phyloP scores from a whole-genome alignment of 2,797 vertebrate genomes.

The Chrysocyon brachyurus region DNA sequence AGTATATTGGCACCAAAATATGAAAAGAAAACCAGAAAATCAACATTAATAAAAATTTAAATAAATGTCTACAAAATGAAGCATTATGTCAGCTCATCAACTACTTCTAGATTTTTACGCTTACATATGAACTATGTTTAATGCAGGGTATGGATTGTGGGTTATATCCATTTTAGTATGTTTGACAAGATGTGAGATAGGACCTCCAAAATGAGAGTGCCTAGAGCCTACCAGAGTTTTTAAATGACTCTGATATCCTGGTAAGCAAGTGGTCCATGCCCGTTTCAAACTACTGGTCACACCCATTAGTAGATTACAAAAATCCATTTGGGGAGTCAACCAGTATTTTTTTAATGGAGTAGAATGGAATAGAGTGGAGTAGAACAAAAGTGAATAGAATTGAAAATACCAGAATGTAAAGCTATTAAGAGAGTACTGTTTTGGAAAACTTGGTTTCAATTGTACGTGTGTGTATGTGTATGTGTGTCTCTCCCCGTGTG shows the following conservation, averaged over 20 bases:
- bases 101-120: constrained; percentile 20
- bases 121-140: constrained; percentile 62
- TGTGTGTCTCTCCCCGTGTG: not conserved
- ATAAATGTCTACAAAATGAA: constrained; percentile 52
- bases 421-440: not conserved
- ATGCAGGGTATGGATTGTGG: not conserved
- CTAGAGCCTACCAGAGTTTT: not conserved
- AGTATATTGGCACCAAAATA: constrained; percentile 43
- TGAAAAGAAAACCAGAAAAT: constrained; percentile 66
- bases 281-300: constrained; percentile 50
- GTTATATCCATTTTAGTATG: constrained; percentile 34
- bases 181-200: constrained; percentile 29
- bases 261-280: constrained; percentile 44
- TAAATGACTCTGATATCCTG: not conserved
- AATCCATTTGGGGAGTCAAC: constrained; percentile 39
- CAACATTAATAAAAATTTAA: constrained; percentile 55
- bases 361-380: constrained; percentile 4
- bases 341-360: constrained; percentile 24
- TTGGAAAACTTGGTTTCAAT: constrained; percentile 12
- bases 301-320: not conserved
- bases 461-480: not conserved
- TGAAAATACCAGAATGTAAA: constrained; percentile 45
- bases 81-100: not conserved
- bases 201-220: constrained; percentile 33
- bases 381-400: not conserved